These are phyloP conservation scores for Amia ocellicauda DNA, from an alignment of 2,113 vertebrate species.

Conservation along the genomic window DNA sequence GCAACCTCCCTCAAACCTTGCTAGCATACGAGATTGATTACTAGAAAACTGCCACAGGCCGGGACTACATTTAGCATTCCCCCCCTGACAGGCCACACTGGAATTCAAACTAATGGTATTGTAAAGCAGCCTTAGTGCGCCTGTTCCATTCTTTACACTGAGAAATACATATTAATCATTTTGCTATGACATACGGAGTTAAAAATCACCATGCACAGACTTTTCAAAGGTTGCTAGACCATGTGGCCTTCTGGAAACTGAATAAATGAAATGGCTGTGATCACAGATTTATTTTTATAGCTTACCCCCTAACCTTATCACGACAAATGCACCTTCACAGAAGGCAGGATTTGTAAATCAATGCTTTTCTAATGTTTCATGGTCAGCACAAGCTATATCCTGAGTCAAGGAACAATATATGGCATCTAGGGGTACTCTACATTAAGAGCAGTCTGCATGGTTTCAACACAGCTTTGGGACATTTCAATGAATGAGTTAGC, in stretches of 20 bases:
- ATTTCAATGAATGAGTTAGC: no score
- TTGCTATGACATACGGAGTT: conserved; percentile 9
- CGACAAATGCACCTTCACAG: conserved; percentile 33
- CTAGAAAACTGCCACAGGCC: neutral
- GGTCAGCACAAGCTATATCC: no score
- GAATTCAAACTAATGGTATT: conserved; percentile 5
- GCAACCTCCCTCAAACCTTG: neutral
- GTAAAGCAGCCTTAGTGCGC: neutral
- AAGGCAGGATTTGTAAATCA: conserved; percentile 37
- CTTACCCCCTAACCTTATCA: conserved; percentile 23
- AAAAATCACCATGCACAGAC: conserved; percentile 5
- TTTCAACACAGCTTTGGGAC: no score
- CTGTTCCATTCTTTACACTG: neutral
- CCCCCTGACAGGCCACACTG: neutral
- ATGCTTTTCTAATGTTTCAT: conserved; percentile 4
- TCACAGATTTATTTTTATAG: conserved; percentile 28
- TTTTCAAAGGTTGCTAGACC: conserved; percentile 24
- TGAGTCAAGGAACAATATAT: no score
- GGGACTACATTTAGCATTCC: neutral
- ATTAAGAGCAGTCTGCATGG: no score
- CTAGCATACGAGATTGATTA: neutral
- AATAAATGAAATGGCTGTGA: neutral
- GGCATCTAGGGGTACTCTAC: no score
- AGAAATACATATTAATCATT: conserved; percentile 4
- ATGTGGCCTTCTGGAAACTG: conserved; percentile 10